Evolutionary conservation across 2,888 invertebrate species (phyloP), one percentile per base, ranked within the genome.

Genomic region (Eretmocerus hayati): DNA sequence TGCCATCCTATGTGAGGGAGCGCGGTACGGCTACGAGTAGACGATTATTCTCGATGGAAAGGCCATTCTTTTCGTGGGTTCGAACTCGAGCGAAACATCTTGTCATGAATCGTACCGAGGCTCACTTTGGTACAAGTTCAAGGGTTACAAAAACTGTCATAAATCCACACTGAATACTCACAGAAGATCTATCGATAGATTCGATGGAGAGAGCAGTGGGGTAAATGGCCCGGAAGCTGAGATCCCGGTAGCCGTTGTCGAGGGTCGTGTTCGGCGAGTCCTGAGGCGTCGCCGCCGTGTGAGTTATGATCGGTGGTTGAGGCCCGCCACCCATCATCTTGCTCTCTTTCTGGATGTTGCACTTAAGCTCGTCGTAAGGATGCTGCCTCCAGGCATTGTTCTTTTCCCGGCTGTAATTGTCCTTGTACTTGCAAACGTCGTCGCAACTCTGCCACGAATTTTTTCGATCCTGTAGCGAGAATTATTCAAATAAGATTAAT

Each of bases 231-330:
- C 78, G 72, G 51, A 78, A 74, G 61, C 81, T 80, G 59, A 85
- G 83, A 63, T 88, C 90, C 60, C 84, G 83, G 64, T 86, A 85
- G 33, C 82, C 82, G 16, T 85, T 81, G 62, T 90, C 90, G 54
- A 90, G 71, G 5, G 90, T 91, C 22, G 90, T 91, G 62, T 88
- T 91, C 1, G 94, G 94, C 0, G 94, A 94, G 65, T 95, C 95
- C 75, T 95, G 94, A 13, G 96, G 96, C 16, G 96, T 97, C 30
- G 96, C 95, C 5, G 94, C 95, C 3, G 96, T 97, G 65, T 93
- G 93, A 2, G 91, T 96, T 63, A 97, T 97, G 67, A 93, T 85
- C 19, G 93, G 85, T 62, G 83, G 76, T 23, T 76, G 76, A 37
- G 81, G 74, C 39, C 71, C 66, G 53, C 50, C 68, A 55, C 64